Evolutionary conservation across 2,113 vertebrate genomes (phyloP).

Genomic region (Tachysurus fulvidraco): DNA sequence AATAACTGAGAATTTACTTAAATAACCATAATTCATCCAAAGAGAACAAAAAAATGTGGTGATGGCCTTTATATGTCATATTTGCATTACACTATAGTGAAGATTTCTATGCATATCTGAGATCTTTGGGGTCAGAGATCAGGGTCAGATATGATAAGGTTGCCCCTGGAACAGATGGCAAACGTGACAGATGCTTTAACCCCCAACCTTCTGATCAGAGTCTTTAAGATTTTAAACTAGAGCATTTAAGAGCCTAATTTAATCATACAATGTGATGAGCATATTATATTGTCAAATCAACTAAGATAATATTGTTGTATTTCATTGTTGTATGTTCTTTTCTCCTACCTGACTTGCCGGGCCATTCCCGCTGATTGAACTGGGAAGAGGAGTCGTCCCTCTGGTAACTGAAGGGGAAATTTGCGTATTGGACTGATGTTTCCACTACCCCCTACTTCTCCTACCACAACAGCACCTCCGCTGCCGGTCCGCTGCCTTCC

Average conservation of each 20-base stretch:
- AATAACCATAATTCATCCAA: neutral
- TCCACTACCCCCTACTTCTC: conserved; percentile 40
- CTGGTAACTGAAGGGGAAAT: conserved; percentile 54
- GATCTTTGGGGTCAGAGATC: neutral
- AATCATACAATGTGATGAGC: neutral
- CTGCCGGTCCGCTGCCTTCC: conserved; percentile 71
- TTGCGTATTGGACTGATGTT: conserved; percentile 73
- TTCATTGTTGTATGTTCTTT: neutral
- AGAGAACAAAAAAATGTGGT: neutral
- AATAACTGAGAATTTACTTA: neutral
- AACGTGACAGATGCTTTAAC: neutral
- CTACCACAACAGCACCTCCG: conserved; percentile 25
- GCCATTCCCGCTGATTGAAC: conserved; percentile 63
- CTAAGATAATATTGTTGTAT: neutral
- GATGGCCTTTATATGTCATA: neutral
- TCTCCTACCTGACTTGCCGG: conserved; percentile 68
- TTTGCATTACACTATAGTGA: neutral
- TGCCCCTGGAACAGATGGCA: neutral
- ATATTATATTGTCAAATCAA: neutral
- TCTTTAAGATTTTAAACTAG: neutral
- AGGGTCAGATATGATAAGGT: neutral
- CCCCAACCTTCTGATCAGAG: neutral
- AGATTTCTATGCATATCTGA: neutral
- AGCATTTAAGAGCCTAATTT: neutral
- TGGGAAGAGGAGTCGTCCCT: conserved; percentile 51